Evolutionary conservation across 2,113 vertebrate genomes (phyloP).

Genomic region (Suncus etruscus): DNA sequence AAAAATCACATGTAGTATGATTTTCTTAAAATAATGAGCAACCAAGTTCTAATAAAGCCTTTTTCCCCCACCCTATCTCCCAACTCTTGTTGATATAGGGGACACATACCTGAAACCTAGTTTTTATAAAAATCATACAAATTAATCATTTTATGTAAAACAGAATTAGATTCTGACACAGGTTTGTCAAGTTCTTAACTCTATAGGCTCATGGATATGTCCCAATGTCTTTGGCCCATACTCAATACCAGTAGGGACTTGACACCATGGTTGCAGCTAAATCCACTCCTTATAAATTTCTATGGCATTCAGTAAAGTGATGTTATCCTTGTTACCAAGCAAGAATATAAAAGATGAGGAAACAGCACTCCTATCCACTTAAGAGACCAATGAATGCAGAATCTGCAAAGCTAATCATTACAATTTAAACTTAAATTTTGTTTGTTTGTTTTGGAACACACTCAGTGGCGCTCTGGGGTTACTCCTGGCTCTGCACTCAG

Average conservation of each 20-base stretch:
- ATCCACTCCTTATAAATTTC: neutral
- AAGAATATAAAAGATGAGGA: neutral
- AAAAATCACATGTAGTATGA: neutral
- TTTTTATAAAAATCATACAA: slow-evolving; percentile 24
- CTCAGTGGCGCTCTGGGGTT: no score
- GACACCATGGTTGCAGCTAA: neutral
- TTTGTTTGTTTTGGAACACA: no score
- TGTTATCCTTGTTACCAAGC: neutral
- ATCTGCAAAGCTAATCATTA: neutral
- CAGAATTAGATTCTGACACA: neutral
- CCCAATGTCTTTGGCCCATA: neutral
- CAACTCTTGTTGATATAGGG: neutral
- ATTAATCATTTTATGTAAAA: slow-evolving; percentile 19
- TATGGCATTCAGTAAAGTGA: neutral
- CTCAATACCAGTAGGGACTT: no score
- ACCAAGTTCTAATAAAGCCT: slow-evolving; percentile 15
- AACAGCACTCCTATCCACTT: neutral
- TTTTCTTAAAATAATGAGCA: neutral
- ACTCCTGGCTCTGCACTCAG: no score
- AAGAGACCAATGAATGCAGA: neutral
- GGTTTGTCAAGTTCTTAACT: neutral
- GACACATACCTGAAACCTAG: neutral
- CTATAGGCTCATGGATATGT: neutral
- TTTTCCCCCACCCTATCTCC: neutral
- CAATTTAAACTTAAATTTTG: no score